These are phyloP conservation scores for Drosophila limbata DNA, from an alignment of 2,888 invertebrate genomes.

Conservation along the genomic window DNA sequence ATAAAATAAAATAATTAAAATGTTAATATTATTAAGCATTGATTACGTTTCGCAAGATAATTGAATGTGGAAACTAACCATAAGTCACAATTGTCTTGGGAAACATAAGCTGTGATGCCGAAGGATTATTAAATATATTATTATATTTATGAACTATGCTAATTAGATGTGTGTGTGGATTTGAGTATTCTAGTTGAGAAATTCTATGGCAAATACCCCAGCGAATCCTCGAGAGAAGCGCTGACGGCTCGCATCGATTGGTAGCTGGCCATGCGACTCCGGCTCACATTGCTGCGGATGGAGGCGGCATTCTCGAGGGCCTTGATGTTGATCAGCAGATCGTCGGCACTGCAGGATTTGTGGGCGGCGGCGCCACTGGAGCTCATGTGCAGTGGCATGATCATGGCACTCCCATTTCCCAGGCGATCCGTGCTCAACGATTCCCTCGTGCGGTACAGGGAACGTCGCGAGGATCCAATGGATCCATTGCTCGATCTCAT, in stretches of 20 bases:
- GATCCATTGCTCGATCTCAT: conserved; percentile 51
- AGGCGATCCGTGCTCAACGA: conserved; percentile 78
- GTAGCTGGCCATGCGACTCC: conserved; percentile 79
- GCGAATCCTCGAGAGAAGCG: conserved; percentile 85
- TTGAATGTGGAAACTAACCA: conserved; percentile 29
- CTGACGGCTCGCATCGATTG: conserved; percentile 85
- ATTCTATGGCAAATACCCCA: conserved; percentile 86
- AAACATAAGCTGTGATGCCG: conserved; percentile 77
- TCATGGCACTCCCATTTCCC: conserved; percentile 57
- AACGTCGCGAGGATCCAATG: conserved; percentile 63
- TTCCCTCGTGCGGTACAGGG: conserved; percentile 74
- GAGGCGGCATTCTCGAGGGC: conserved; percentile 82
- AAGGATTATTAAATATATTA: background rate
- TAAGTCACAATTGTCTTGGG: conserved; percentile 68
- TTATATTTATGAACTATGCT: background rate
- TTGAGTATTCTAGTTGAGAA: conserved; percentile 40
- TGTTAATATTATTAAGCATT: conserved; percentile 20
- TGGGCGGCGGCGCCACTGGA: conserved; percentile 63
- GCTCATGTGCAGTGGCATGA: conserved; percentile 45
- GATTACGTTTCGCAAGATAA: conserved; percentile 82
- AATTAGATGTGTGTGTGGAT: conserved; percentile 13
- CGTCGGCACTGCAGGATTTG: conserved; percentile 83
- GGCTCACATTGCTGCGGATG: conserved; percentile 65
- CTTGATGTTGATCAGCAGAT: conserved; percentile 82
- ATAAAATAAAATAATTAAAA: conserved; percentile 14